phyloP scores from a whole-genome alignment of 2,113 vertebrate genomes.

The Microcebus lehilahytsara region DNA sequence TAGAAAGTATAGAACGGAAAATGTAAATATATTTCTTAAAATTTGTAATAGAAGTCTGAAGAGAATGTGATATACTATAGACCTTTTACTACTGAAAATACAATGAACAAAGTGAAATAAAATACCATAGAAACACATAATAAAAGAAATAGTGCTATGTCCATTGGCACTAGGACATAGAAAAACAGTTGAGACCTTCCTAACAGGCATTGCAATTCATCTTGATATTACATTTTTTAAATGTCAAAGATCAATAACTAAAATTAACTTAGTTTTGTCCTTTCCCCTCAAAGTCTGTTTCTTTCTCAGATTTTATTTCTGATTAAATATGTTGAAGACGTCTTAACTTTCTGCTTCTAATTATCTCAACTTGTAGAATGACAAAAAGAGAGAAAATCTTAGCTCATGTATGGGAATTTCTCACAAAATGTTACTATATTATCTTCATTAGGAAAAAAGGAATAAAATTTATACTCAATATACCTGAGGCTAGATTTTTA shows the following conservation, averaged over 20 bases:
- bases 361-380: not conserved
- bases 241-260: not conserved
- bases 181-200: not conserved
- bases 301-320: not conserved
- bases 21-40: not conserved
- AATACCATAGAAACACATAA: not conserved
- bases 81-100: not conserved
- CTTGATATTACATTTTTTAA: not conserved
- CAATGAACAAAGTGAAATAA: not conserved
- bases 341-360: not conserved
- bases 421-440: not conserved
- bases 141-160: not conserved
- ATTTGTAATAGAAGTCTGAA: not conserved
- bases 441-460: not conserved
- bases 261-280: not conserved
- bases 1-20: not conserved
- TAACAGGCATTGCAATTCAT: not conserved
- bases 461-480: not conserved
- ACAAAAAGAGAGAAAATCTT: not conserved
- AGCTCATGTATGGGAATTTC: not conserved
- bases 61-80: not conserved
- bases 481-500: not conserved
- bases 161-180: not conserved
- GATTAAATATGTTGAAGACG: not conserved
- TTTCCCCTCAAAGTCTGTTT: not conserved